These are phyloP conservation scores for Peromyscus leucopus DNA, from an alignment of 2,113 vertebrate species.

Conservation along the genomic window DNA sequence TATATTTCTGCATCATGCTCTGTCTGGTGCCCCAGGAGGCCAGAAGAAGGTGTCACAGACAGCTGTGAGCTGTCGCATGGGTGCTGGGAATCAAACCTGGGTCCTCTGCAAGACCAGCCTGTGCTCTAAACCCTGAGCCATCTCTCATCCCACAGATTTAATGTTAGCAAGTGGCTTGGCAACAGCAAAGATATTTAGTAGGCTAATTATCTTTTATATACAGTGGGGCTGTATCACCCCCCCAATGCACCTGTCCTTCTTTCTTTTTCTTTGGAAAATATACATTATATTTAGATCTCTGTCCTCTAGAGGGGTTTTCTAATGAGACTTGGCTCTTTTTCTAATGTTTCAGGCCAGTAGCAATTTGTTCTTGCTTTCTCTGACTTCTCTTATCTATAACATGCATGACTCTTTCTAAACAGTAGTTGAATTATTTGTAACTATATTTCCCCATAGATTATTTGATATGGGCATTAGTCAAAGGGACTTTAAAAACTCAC, in stretches of 20 bases:
- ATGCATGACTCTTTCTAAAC: slow-evolving; percentile 24
- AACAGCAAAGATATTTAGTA: not conserved
- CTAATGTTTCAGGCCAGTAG: slow-evolving; percentile 6
- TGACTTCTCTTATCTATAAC: slow-evolving; percentile 9
- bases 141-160: not conserved
- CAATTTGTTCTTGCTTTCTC: slow-evolving; percentile 56
- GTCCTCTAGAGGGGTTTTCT: not conserved
- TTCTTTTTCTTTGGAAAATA: not conserved
- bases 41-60: not conserved
- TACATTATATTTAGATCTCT: not conserved
- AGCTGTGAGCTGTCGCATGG: not conserved
- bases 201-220: slow-evolving; percentile 16
- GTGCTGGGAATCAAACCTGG: not conserved
- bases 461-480: slow-evolving; percentile 19
- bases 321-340: not conserved
- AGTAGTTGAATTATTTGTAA: slow-evolving; percentile 25
- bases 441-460: slow-evolving; percentile 48
- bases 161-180: not conserved
- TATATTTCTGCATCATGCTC: not conserved
- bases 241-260: not conserved
- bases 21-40: not conserved
- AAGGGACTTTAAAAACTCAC: not conserved
- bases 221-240: not conserved
- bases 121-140: not conserved
- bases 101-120: not conserved